Percentiles rank a stretch among this genome's conserved stretches.
Evolutionary conservation across 2,113 vertebrate species (phyloP).

Genomic region (Fukomys damarensis): DNA sequence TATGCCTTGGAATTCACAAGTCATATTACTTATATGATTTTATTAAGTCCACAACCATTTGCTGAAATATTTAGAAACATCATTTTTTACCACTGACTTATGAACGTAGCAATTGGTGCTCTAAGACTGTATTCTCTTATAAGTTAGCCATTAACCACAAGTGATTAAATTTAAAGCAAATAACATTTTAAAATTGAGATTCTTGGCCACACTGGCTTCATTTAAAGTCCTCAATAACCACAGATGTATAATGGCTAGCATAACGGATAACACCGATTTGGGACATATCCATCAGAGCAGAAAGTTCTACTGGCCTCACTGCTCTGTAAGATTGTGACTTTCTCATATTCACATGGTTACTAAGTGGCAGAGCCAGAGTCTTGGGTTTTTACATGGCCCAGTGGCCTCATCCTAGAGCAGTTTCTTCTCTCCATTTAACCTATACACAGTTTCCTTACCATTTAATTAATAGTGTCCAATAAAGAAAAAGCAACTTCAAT

Average conservation of each 20-base stretch:
- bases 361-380: not conserved
- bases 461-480: not conserved
- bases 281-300: not conserved
- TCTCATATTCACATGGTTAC: not conserved
- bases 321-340: not conserved
- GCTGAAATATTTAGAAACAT: not conserved
- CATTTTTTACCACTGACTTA: not conserved
- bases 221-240: not conserved
- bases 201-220: not conserved
- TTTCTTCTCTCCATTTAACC: not conserved
- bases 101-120: not conserved
- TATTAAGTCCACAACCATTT: not conserved
- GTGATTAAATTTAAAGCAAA: constrained; percentile 22
- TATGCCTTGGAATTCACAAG: not conserved
- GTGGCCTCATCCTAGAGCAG: not conserved
- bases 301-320: not conserved
- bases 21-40: not conserved
- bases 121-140: not conserved
- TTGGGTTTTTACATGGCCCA: not conserved
- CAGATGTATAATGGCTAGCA: rapidly evolving
- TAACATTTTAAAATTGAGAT: not conserved
- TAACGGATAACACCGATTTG: not conserved
- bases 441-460: not conserved
- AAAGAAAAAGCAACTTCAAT: not conserved
- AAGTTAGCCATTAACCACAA: not conserved